A percentile compares a stretch with the other conserved stretches of the same genome.
Conservation (phyloP, 2,113 vertebrate genomes). For the Enhydra lutris region DNA sequence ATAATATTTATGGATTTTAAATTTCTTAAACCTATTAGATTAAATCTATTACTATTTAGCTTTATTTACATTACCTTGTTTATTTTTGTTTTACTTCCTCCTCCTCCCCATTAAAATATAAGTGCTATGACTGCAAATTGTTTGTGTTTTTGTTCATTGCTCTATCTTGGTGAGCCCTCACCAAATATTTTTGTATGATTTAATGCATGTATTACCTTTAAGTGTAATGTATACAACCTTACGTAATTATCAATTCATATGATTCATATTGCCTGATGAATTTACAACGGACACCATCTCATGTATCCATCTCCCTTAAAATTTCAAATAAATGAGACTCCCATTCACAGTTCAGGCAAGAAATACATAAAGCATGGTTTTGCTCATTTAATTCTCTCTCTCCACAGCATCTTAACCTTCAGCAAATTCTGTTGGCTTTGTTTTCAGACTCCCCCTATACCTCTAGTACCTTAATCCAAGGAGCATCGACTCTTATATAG, state of each 20-base stretch:
- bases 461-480: neutral
- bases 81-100: neutral
- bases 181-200: neutral
- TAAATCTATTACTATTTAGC: neutral
- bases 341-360: neutral
- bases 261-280: neutral
- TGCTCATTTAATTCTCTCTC: neutral
- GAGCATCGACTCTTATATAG: neutral
- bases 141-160: neutral
- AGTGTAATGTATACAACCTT: neutral
- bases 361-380: neutral
- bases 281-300: neutral
- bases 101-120: neutral
- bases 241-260: neutral
- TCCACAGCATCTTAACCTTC: neutral
- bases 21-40: too few species aligned
- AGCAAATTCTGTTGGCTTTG: neutral
- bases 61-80: neutral
- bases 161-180: neutral
- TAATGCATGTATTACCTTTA: neutral
- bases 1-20: neutral
- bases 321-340: neutral
- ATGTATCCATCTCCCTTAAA: neutral
- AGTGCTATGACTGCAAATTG: neutral
- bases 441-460: neutral